These are phyloP conservation scores for Axinella damicornis DNA, from an alignment of 37 sponge, comb jelly and placozoan species.

Conservation along the genomic window DNA sequence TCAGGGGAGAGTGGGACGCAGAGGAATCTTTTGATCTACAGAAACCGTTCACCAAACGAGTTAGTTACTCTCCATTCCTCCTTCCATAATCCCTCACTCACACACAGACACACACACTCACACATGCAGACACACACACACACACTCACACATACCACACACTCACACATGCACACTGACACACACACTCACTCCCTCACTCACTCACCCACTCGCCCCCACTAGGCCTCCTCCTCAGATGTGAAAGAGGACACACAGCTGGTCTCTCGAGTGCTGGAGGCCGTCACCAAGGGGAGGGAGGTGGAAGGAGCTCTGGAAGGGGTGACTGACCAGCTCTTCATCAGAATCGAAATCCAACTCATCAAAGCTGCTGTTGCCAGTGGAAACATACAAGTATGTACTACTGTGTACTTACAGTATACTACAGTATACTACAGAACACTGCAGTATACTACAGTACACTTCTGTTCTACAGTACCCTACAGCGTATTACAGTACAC, in stretches of 20 bases:
- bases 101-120: too few species aligned
- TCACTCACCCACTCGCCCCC: neutral
- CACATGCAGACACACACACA: too few species aligned
- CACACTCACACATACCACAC: too few species aligned
- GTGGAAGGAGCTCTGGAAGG: constrained; percentile 6
- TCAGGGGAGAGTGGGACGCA: constrained; percentile 51
- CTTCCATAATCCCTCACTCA: neutral
- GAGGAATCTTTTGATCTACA: constrained; percentile 25
- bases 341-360: constrained; percentile 26
- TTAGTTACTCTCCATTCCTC: neutral
- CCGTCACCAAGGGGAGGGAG: neutral
- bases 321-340: constrained; percentile 17
- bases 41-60: neutral
- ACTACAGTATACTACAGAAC: too few species aligned
- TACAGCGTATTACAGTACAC: too few species aligned
- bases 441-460: too few species aligned
- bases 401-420: too few species aligned
- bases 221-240: neutral
- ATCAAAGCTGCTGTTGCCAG: constrained; percentile 30
- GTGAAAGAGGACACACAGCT: neutral
- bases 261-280: neutral
- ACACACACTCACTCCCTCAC: neutral
- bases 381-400: constrained; percentile 15
- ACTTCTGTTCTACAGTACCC: too few species aligned
- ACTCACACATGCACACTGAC: too few species aligned